Evolutionary conservation across 1,140 invertebrate species (phyloP), one percentile per base, ranked within the genome.

Genomic region (Daktulosphaira vitifoliae): DNA sequence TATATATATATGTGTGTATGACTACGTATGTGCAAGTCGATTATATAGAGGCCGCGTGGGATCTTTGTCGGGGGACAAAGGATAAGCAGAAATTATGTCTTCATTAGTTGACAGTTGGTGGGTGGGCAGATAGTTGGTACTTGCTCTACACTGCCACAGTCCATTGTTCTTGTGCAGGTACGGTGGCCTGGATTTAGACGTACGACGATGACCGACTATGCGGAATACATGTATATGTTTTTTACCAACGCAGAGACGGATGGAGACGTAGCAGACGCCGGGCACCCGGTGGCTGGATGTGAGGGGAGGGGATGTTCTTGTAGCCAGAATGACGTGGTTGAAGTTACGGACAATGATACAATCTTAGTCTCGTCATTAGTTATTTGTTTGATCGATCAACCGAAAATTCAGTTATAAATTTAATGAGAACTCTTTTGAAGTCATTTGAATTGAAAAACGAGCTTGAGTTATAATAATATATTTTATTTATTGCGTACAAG

Each of bases 41-140:
- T 33, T 33, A 33, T 33, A 33, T 33, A 5, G 29, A 33, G 29
- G 29, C 29, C 29, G 53, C 38, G 38, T 56, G 53, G 53, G 38
- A 56, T 56, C 56, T 62, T 13, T 62, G 42, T 48, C 56, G 25
- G 42, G 26, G 42, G 38, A 62, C 56, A 62, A 62, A 62, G 56
- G 42, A 62, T 29, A 48, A 29, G 42, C 18, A 62, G 42, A 62
- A 62, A 62, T 62, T 62, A 62, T 62, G 56, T 62, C 56, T 62
- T 62, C 56, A 62, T 62, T 62, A 62, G 56, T 62, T 62, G 56
- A 62, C 56, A 62, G 42, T 62, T 39, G 56, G 56, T 62, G 56
- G 56, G 56, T 62, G 56, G 56, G 56, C 56, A 46, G 39, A 5
- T 11, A 33, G 29, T 11, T 11, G 5, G 5, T 6, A 11, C 29